Base-by-base conservation (phyloP, 1,140 invertebrate genomes). In the Bombus impatiens region DNA sequence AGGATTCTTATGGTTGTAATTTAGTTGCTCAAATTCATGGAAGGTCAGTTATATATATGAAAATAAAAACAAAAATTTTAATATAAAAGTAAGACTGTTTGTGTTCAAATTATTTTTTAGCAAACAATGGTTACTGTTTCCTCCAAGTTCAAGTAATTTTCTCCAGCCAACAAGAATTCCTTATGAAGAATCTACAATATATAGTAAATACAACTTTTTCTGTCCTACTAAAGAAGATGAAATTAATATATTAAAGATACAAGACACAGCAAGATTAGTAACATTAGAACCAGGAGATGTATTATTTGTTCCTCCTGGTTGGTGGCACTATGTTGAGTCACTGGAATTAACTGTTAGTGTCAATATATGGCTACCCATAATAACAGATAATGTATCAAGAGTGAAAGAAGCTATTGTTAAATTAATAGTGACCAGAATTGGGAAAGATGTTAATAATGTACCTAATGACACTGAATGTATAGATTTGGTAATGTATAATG, bases 241-340 rank as follows among this genome's bases (percentile, higher is more conserved):
- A 65, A 74, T 89, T 82, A 78, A 70, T 72, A 71, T 91, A 89
- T 78, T 92, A 88, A 84, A 86, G 75, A 87, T 90, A 44, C 65
- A 83, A 75, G 79, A 86, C 32, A 89, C 74, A 44, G 81, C 92
- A 70, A 93, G 95, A 95, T 95, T 96, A 53, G 95, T 98, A 35
- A 96, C 95, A 37, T 95, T 99, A 47, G 95, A 97, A 74, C 97
- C 98, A 15, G 98, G 98, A 4, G 98, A 99, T 95, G 97, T 98
- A 12, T 94, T 99, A 18, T 96, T 98, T 92, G 97, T 99, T 3
- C 99, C 99, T 15, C 96, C 96, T 89, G 97, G 98, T 78, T 99
- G 98, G 98, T 99, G 99, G 99, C 99, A 99, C 96, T 99, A 98
- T 95, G 99, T 99, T 10, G 97, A 98, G 94, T 97, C 98, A 91